Percentiles rank a stretch among this genome's conserved stretches.
These are phyloP conservation scores for Phalacrocorax brasilianus DNA, from an alignment of 2,113 vertebrate species.

Conservation along the genomic window DNA sequence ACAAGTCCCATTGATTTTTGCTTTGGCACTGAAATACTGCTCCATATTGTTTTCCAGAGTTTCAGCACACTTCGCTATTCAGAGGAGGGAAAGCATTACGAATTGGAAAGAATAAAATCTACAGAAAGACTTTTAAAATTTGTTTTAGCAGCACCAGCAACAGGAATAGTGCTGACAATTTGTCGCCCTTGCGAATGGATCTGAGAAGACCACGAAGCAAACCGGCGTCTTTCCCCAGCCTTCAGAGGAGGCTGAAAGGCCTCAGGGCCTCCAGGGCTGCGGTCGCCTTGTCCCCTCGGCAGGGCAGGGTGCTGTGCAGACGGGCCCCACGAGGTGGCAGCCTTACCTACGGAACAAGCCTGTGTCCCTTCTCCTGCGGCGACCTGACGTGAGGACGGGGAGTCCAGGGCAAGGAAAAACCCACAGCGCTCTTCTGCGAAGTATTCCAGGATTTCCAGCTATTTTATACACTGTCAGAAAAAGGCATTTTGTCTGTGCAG, in stretches of 20 bases:
- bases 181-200: background rate
- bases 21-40: background rate
- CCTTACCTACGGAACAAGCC: background rate
- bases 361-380: background rate
- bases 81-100: background rate
- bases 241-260: background rate
- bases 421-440: background rate
- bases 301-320: background rate
- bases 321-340: conserved; percentile 59
- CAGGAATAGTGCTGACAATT: background rate
- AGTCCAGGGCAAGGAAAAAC: accelerated
- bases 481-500: background rate
- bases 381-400: background rate
- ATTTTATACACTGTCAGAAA: background rate
- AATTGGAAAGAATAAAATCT: background rate
- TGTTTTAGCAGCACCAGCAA: background rate
- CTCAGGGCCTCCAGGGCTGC: background rate
- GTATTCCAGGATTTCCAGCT: background rate
- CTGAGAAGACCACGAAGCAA: background rate
- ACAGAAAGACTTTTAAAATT: background rate
- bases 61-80: background rate
- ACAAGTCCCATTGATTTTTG: background rate
- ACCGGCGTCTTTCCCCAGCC: accelerated
- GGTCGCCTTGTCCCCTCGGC: background rate
- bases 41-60: background rate